These are phyloP conservation scores for Drosophila niveifrons DNA, from an alignment of 2,888 invertebrate species.

Conservation along the genomic window DNA sequence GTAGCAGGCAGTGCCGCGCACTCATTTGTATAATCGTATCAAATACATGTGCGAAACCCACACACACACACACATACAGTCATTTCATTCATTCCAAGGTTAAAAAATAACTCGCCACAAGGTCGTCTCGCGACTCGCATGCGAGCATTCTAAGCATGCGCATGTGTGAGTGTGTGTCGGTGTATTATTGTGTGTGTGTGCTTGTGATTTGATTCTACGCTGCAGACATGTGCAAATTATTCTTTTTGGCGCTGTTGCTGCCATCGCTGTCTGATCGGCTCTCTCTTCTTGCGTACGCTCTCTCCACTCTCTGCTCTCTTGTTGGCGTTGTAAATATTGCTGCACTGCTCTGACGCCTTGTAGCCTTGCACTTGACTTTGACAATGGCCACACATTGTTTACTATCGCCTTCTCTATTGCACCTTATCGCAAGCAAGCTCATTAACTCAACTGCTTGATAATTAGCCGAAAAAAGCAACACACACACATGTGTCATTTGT, in stretches of 20 bases:
- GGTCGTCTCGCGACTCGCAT: slow-evolving; percentile 80
- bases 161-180: slow-evolving; percentile 17
- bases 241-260: slow-evolving; percentile 40
- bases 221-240: slow-evolving; percentile 67
- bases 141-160: slow-evolving; percentile 45
- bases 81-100: slow-evolving; percentile 83
- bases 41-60: slow-evolving; percentile 43
- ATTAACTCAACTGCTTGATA: slow-evolving; percentile 56
- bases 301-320: not conserved
- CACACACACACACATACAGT: slow-evolving; percentile 32
- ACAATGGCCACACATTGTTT: slow-evolving; percentile 50
- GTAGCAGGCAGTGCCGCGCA: slow-evolving; percentile 22
- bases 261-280: slow-evolving; percentile 12
- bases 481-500: not conserved
- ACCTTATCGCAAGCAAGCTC: slow-evolving; percentile 43
- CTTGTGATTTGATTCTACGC: slow-evolving; percentile 47
- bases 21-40: slow-evolving; percentile 40
- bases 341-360: slow-evolving; percentile 8
- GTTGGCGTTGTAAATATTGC: slow-evolving; percentile 19
- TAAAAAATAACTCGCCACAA: slow-evolving; percentile 85
- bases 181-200: slow-evolving; percentile 17
- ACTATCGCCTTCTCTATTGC: slow-evolving; percentile 41
- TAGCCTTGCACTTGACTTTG: slow-evolving; percentile 77
- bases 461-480: slow-evolving; percentile 25
- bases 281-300: not conserved